These are phyloP conservation scores for Eupithecia subfuscata DNA, from an alignment of 2,888 invertebrate genomes.

Conservation along the genomic window DNA sequence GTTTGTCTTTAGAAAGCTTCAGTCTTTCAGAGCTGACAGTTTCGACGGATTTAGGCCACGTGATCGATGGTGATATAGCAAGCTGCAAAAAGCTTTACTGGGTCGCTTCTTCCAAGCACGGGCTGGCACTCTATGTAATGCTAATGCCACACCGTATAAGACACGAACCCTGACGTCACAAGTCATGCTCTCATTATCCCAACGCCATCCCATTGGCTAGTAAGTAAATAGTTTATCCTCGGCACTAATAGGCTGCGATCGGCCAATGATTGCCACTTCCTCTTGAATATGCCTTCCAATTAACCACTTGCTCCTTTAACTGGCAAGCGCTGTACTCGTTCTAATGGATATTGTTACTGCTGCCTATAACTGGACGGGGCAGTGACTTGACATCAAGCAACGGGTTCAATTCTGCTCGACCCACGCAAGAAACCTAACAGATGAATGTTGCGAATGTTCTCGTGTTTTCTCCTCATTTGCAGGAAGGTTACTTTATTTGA, in stretches of 20 bases:
- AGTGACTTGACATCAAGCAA: constrained; percentile 13
- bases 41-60: constrained; percentile 2
- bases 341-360: constrained; percentile 39
- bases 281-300: constrained; percentile 41
- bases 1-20: constrained; percentile 10
- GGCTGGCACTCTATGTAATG: constrained; percentile 1
- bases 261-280: constrained; percentile 48
- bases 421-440: constrained; percentile 18
- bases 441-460: constrained; percentile 6
- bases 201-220: constrained; percentile 17
- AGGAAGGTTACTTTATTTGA: background rate
- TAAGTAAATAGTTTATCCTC: constrained; percentile 40
- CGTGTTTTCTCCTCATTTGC: constrained; percentile 5
- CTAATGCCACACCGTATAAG: constrained; percentile 15
- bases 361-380: constrained; percentile 19
- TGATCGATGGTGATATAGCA: constrained; percentile 10
- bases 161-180: constrained; percentile 8
- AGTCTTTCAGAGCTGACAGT: constrained; percentile 6
- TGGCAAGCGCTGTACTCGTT: constrained; percentile 22
- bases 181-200: constrained; percentile 3
- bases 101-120: constrained; percentile 1
- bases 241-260: constrained; percentile 45
- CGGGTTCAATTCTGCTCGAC: constrained; percentile 24
- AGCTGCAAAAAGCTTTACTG: background rate
- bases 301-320: constrained; percentile 34